Percentiles rank a stretch among this genome's conserved stretches.
These are phyloP conservation scores for Neosilurus mollespiculum DNA, from an alignment of 2,797 vertebrate species.

Conservation along the genomic window DNA sequence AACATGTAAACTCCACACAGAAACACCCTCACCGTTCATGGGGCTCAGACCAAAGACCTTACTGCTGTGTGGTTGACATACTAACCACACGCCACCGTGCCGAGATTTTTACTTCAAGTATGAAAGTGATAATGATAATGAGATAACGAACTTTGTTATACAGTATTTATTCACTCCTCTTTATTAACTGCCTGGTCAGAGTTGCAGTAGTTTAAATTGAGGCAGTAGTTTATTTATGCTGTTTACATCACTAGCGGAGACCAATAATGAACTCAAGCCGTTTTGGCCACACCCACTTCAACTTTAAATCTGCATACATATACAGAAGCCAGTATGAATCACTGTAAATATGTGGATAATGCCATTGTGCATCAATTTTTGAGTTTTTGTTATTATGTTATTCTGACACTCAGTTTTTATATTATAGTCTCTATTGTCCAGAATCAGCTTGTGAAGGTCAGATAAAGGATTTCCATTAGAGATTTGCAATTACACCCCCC, in stretches of 20 bases:
- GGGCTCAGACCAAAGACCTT: no score
- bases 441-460: not conserved
- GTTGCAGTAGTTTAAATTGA: not conserved
- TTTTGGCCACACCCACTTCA: not conserved
- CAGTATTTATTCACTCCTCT: not conserved
- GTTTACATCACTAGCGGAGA: not conserved
- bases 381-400: not conserved
- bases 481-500: slow-evolving; percentile 32
- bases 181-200: not conserved
- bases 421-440: not conserved
- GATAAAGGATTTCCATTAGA: slow-evolving; percentile 38
- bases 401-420: not conserved
- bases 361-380: not conserved
- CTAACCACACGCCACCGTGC: no score
- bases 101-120: no score
- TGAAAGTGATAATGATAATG: no score
- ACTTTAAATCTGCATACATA: not conserved
- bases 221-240: no score
- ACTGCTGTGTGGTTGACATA: no score
- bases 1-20: no score
- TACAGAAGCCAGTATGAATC: not conserved
- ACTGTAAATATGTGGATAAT: not conserved
- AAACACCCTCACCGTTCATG: no score
- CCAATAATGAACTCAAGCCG: not conserved
- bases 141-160: not conserved